Base-by-base conservation (phyloP, 2,888 invertebrate genomes). In the Drosophila glabriapex region DNA sequence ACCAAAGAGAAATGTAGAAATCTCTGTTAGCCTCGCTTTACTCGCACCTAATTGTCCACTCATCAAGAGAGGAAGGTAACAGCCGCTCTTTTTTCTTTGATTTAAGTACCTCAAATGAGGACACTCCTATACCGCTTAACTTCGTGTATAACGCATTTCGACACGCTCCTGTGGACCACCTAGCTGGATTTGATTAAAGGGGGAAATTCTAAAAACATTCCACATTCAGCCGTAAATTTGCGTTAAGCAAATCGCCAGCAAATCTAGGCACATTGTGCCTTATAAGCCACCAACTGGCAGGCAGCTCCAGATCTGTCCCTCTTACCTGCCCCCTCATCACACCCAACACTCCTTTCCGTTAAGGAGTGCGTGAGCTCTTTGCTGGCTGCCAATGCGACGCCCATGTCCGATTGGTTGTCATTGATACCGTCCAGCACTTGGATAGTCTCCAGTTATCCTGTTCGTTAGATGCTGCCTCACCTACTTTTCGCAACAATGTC, bases 371-470 rank as follows among this genome's bases (percentile, higher is more conserved):
- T 85, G 68, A 85, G 72, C 68, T 53, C 71, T 65, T 54, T 71
- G 65, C 68, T 75, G 76, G 64, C 80, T 86, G 85, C 88, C 90
- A 90, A 85, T 88, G 88, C 79, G 83, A 88, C 72, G 90, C 89
- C 60, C 86, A 85, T 87, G 86, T 87, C 89, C 83, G 86, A 90
- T 90, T 76, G 81, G 77, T 78, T 88, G 73, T 66, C 89, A 85
- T 90, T 87, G 90, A 89, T 89, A 86, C 73, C 53, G 67, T 69
- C 65, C 74, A 56, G 63, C 67, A 71, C 60, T 73, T 37, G 74
- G 67, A 70, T 68, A 78, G 64, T 58, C 62, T 61, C 41, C 63
- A 62, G 78, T 80, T 89, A 87, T 31, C 16, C 53, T 22, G 31
- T n/a, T 53, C 53, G 53, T 50, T 65, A 89, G 85, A 76, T 69